A percentile compares a stretch with the other conserved stretches of the same genome.
phyloP scores from a whole-genome alignment of 2,888 invertebrate genomes.

The Ennomos erosarius region DNA sequence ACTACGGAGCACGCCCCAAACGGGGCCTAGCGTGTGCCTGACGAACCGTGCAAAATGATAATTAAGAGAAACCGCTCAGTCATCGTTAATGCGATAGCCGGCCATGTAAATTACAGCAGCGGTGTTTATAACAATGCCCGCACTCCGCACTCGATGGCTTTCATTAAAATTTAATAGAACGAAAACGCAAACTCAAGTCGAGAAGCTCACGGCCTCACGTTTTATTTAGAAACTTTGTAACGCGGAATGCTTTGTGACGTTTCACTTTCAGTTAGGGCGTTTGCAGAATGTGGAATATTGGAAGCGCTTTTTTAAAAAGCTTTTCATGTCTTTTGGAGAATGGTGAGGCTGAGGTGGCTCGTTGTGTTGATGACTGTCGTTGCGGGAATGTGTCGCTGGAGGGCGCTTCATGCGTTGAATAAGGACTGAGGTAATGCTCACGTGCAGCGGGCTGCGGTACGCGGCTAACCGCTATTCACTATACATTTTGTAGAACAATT shows the following conservation, averaged over 20 bases:
- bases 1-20: constrained; percentile 36
- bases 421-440: constrained; percentile 54
- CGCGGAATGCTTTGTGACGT: constrained; percentile 42
- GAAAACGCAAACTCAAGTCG: constrained; percentile 54
- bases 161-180: constrained; percentile 73
- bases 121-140: constrained; percentile 74
- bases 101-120: constrained; percentile 74
- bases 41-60: constrained; percentile 84
- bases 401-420: constrained; percentile 59
- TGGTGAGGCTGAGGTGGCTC: constrained; percentile 48
- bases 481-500: constrained; percentile 28
- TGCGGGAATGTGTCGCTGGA: constrained; percentile 49
- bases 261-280: constrained; percentile 36
- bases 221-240: constrained; percentile 45
- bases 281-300: constrained; percentile 50
- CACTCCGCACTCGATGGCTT: constrained; percentile 67
- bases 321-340: constrained; percentile 58
- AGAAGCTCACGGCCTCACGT: constrained; percentile 34
- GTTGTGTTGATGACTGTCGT: constrained; percentile 61
- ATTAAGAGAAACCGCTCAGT: constrained; percentile 84
- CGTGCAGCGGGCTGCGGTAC: constrained; percentile 43
- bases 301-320: constrained; percentile 49
- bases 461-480: constrained; percentile 42
- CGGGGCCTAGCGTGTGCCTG: constrained; percentile 68
- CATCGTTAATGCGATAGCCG: constrained; percentile 82